Evolutionary conservation across 2,797 vertebrate species (phyloP), one percentile per base, ranked within the genome.

Genomic region (Arrhamphus sclerolepis): DNA sequence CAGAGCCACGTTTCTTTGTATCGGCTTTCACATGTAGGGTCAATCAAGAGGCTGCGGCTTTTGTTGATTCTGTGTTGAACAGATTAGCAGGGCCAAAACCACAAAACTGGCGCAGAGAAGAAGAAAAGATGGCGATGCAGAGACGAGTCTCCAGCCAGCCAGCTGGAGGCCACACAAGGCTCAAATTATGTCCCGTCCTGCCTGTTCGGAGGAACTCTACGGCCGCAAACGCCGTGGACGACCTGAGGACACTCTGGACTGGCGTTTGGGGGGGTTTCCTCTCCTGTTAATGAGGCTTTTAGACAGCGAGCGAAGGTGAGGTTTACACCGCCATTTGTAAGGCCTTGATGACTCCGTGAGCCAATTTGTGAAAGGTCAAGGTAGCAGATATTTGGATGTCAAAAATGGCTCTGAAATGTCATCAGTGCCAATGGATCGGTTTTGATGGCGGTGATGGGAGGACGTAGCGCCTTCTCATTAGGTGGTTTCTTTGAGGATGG

Each of bases 321-420:
- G 76, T 85, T 82, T 87, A 88, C 82, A 82, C 66, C 72, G 83
- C 75, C 14, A 84, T 90, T 92, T 90, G 91, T 90, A 83, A 41
- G 79, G 72, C 85, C 70, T 88, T 90, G 86, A 91, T 87, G 87
- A 91, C 89, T 92, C 86, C 76, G 84, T 82, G 46, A 77, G 83
- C 91, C 92, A 92, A 93, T 94, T 92, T 93, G 91, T 47, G 46
- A 93, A 94, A 94, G 93, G 93, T 93, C 93, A 89, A 91, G 89
- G 86, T 90, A 77, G 90, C 66, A 74, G 90, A 90, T 90, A 83
- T 88, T 86, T 75, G 88, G 81, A 85, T 88, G 89, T 91, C 89
- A 92, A 88, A 90, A 89, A 88, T 85, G 85, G 86, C 87, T 87
- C 66, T 54, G 41, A 92, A 93, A 94, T 93, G 92, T 93, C 93